These are phyloP conservation scores for Lasiurus borealis DNA, from an alignment of 2,113 vertebrate genomes.

Conservation along the genomic window DNA sequence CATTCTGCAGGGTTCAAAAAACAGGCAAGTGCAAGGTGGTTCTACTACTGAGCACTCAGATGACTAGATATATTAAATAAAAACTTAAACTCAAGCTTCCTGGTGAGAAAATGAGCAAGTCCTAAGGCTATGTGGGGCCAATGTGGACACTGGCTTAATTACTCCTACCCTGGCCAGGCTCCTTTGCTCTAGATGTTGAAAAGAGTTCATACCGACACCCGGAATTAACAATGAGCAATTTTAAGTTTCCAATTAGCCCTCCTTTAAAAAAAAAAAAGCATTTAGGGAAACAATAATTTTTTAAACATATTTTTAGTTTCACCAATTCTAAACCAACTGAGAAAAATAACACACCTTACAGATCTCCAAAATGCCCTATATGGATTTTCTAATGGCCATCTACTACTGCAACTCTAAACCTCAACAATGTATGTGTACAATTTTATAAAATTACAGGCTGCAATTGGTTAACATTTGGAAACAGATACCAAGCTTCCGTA, in stretches of 20 bases:
- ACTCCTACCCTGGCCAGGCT: not conserved
- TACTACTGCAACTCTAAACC: conserved; percentile 9
- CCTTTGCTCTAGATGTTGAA: not conserved
- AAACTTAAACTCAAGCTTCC: not conserved
- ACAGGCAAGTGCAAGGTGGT: not conserved
- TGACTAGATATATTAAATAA: not conserved
- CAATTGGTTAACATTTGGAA: conserved; percentile 27
- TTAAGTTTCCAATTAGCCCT: not conserved
- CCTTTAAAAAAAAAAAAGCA: not conserved
- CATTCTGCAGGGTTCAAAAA: not conserved
- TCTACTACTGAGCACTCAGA: not conserved
- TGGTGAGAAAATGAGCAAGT: not conserved
- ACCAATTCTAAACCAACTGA: conserved; percentile 48
- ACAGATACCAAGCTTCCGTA: not conserved
- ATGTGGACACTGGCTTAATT: not conserved
- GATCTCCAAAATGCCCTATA: not conserved
- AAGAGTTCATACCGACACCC: not conserved
- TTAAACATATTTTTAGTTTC: conserved; percentile 40
- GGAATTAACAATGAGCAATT: not conserved
- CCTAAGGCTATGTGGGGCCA: not conserved
- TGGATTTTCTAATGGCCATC: not conserved
- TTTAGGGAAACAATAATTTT: not conserved
- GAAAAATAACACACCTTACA: conserved; percentile 3
- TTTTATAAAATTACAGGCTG: conserved; percentile 44
- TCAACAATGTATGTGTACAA: not conserved